Evolutionary conservation across 30 jellyfish, hydroid and myxozoan species (phyloP), one percentile per base, ranked within the genome.

Genomic region (Aurelia sp.): DNA sequence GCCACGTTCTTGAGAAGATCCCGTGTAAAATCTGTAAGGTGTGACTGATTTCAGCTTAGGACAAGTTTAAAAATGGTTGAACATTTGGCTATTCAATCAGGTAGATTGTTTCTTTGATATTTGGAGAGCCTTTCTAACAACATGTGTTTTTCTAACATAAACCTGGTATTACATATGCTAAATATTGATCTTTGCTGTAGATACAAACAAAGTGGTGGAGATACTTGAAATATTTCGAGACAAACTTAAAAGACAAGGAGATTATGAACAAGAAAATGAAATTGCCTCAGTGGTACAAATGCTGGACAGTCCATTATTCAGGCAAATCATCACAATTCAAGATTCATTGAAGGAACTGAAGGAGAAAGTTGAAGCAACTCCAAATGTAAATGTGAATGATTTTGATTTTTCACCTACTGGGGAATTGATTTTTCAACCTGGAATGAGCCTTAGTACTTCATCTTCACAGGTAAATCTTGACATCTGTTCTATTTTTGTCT

Each of bases 341-440:
- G 98, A 92, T 65, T 92, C 98, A 5, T 59, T 92, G 60, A 84
- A 87, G 57, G 97, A 92, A 41, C 71, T 92, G n/a, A 70, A 86
- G 17, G 82, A 67, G 11, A 88, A 88, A 62, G 40, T 60, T 27
- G 67, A 92, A 59, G 44, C 85, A 3, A 53, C 88, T 3, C 86
- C 87, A 19, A 72, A 65, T 64, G 71, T 92, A 21, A 30, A 77
- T 63, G 67, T 40, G 19, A 82, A 87, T 81, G 98, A 92, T 63
- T 86, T 80, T 64, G 98, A 92, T 64, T 87, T 92, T 71, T 65
- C 97, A 33, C 94, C 98, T 2, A 91, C 98, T 71, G 98, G 98
- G 18, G 98, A 91, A 53, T 81, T 91, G 77, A 85, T 81, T 30
- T 86, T 79, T 52, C 91, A 70, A 18, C 97, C 97, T 22, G 97